phyloP scores from a whole-genome alignment of 2,113 vertebrate genomes.

The Myotis lucifugus region DNA sequence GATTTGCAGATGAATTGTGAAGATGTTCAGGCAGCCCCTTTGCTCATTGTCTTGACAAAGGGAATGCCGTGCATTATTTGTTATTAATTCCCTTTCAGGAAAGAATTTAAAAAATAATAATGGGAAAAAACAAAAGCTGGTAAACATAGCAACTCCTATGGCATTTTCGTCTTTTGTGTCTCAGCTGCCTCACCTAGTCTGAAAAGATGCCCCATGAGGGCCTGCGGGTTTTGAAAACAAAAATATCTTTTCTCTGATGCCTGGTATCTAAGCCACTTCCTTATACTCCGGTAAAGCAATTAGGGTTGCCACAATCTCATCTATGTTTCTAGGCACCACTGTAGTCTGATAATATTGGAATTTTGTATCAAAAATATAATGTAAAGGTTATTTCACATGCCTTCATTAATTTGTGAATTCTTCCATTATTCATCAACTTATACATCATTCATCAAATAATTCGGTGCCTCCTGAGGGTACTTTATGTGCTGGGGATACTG shows the following conservation, averaged over 20 bases:
- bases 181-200: background rate
- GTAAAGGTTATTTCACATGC: background rate
- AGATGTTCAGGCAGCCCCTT: slow-evolving; percentile 67
- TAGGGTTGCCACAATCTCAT: background rate
- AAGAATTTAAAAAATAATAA: slow-evolving; percentile 68
- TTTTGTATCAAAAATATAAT: slow-evolving; percentile 26
- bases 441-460: slow-evolving; percentile 23
- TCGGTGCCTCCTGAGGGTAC: background rate
- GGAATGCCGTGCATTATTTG: slow-evolving; percentile 73
- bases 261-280: background rate
- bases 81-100: slow-evolving; percentile 77
- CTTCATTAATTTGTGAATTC: slow-evolving; percentile 1
- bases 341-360: background rate
- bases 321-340: background rate
- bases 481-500: background rate
- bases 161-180: background rate
- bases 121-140: slow-evolving; percentile 58
- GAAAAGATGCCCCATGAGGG: background rate
- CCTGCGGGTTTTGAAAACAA: background rate
- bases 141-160: slow-evolving; percentile 7
- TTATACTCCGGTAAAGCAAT: background rate
- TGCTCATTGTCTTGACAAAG: slow-evolving; percentile 64
- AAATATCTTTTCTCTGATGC: background rate
- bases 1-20: slow-evolving; percentile 69
- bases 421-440: background rate